Conservation (phyloP, 2,888 invertebrate species). For the Drosophila tanythrix region DNA sequence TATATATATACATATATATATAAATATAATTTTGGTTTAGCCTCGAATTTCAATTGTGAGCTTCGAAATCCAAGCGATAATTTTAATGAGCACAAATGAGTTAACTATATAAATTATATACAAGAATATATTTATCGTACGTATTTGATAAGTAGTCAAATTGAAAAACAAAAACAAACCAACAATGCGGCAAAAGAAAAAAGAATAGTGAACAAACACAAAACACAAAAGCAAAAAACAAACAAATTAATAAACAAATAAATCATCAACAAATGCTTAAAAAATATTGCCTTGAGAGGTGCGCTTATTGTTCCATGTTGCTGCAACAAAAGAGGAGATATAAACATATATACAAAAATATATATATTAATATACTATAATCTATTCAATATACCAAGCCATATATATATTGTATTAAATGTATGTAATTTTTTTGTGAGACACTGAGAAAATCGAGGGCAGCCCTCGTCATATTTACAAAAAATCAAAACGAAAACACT, state of each 20-base stretch:
- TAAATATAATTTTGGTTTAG: neutral
- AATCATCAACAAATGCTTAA: constrained; percentile 36
- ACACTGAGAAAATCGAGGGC: constrained; percentile 22
- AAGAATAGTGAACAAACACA: neutral
- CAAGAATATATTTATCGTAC: constrained; percentile 28
- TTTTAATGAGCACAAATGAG: constrained; percentile 53
- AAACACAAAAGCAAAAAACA: constrained; percentile 1
- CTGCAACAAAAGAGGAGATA: constrained; percentile 36
- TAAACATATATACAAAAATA: constrained; percentile 28
- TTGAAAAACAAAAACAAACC: constrained; percentile 6
- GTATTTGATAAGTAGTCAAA: constrained; percentile 52
- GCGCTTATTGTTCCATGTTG: constrained; percentile 53
- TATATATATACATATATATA: too few species aligned
- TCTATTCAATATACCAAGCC: constrained; percentile 36
- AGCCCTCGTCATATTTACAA: constrained; percentile 38
- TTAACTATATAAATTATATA: constrained; percentile 49
- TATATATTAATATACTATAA: constrained; percentile 27
- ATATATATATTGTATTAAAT: constrained; percentile 49
- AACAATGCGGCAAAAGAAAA: constrained; percentile 16
- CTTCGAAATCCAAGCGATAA: constrained; percentile 34
- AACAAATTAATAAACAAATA: neutral
- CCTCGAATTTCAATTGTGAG: constrained; percentile 38
- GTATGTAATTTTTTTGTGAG: constrained; percentile 33
- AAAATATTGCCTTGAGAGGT: constrained; percentile 56
- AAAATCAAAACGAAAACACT: neutral